Conservation (phyloP, 2,113 vertebrate genomes). For the Engraulis encrasicolus region DNA sequence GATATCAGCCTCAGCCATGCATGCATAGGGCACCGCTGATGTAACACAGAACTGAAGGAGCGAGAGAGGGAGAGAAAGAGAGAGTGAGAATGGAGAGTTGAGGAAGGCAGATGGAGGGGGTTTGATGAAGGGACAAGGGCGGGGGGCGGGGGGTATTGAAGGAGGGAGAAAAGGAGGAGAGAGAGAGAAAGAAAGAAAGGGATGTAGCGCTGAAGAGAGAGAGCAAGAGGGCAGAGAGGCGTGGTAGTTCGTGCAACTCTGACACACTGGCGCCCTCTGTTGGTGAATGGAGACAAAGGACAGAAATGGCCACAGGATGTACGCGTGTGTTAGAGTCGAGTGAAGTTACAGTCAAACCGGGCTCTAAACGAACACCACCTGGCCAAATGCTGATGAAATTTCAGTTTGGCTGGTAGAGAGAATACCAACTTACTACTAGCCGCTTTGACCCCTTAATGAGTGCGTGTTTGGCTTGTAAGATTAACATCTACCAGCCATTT, state of each 20-base stretch:
- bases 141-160: background rate
- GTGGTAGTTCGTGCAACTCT: background rate
- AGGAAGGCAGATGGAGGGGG: background rate
- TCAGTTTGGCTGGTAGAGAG: too few relatives aligned
- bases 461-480: too few relatives aligned
- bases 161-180: background rate
- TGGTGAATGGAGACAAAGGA: background rate
- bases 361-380: too few relatives aligned
- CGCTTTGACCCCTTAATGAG: too few relatives aligned
- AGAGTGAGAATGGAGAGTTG: background rate
- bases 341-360: too few relatives aligned
- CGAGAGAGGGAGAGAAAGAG: background rate
- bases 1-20: too few relatives aligned
- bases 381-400: too few relatives aligned
- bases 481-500: too few relatives aligned
- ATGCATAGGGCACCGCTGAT: background rate
- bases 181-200: background rate
- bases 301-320: background rate
- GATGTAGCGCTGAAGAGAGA: background rate
- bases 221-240: background rate
- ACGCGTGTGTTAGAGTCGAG: too few relatives aligned
- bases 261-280: conserved; percentile 23
- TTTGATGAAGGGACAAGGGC: too few relatives aligned
- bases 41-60: background rate
- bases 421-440: too few relatives aligned